These are phyloP conservation scores for Catharus minimus DNA, from an alignment of 2,113 vertebrate genomes.

Conservation along the genomic window DNA sequence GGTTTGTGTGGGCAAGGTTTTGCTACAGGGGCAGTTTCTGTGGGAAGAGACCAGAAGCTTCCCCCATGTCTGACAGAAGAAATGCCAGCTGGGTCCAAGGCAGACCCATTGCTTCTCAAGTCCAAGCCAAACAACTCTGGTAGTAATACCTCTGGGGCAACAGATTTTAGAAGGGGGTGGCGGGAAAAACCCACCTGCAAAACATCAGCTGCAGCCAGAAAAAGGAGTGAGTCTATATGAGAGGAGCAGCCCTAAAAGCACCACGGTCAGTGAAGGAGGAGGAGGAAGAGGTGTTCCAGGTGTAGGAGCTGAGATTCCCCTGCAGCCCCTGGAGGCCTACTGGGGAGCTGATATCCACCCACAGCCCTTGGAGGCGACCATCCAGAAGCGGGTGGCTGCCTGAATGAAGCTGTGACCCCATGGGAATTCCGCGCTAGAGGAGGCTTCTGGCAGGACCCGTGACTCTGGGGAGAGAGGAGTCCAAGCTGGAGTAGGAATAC, in stretches of 20 bases:
- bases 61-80: accelerated
- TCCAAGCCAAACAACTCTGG: accelerated
- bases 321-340: background rate
- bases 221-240: background rate
- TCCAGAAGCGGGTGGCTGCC: background rate
- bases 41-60: background rate
- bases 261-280: background rate
- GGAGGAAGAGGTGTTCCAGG: background rate
- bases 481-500: background rate
- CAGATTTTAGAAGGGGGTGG: background rate
- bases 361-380: background rate
- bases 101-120: background rate
- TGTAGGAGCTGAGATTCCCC: background rate
- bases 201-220: background rate
- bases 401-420: background rate
- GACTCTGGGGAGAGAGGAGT: background rate
- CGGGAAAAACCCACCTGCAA: background rate
- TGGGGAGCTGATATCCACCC: background rate
- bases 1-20: background rate
- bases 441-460: background rate
- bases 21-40: background rate
- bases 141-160: accelerated
- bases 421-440: accelerated
- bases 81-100: background rate
- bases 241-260: background rate